A percentile compares a stretch with the other conserved stretches of the same genome.
These are phyloP conservation scores for Larimichthys polyactis DNA, from an alignment of 2,113 vertebrate genomes.

Conservation along the genomic window DNA sequence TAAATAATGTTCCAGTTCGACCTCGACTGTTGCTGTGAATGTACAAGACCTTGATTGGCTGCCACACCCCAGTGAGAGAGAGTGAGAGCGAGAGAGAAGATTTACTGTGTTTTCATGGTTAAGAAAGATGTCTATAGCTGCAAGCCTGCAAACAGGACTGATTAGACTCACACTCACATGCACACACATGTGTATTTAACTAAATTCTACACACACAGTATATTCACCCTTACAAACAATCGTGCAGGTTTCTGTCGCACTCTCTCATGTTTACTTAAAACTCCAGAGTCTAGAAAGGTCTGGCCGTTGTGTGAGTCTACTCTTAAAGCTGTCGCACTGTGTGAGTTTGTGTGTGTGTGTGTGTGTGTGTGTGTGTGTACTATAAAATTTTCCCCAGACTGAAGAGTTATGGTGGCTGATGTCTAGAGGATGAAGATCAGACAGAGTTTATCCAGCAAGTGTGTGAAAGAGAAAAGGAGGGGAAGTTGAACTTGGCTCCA, in stretches of 20 bases:
- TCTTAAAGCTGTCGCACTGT: not conserved
- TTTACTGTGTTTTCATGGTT: slow-evolving; percentile 39
- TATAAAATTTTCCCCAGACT: not conserved
- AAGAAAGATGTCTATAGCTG: slow-evolving; percentile 35
- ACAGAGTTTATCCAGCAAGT: slow-evolving; percentile 1
- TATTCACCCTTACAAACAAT: not conserved
- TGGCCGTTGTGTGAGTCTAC: not conserved
- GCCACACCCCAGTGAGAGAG: slow-evolving; percentile 38
- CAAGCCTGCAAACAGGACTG: not conserved
- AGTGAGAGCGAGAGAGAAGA: not conserved
- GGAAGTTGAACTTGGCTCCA: not conserved
- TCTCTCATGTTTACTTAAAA: not conserved
- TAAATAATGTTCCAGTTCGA: slow-evolving; percentile 66
- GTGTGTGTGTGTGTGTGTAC: not conserved
- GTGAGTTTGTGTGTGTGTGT: not conserved
- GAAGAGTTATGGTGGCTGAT: not conserved
- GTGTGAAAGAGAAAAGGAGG: not conserved
- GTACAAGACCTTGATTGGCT: slow-evolving; percentile 57
- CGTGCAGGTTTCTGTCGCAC: not conserved
- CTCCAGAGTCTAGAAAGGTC: slow-evolving; percentile 7
- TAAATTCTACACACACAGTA: not conserved
- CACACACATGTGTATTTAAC: not conserved
- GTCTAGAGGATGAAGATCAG: not conserved
- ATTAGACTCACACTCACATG: not conserved
- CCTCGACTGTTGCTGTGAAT: slow-evolving; percentile 62